phyloP scores from a whole-genome alignment of 2,888 invertebrate species.

The Chydorus sphaericus region DNA sequence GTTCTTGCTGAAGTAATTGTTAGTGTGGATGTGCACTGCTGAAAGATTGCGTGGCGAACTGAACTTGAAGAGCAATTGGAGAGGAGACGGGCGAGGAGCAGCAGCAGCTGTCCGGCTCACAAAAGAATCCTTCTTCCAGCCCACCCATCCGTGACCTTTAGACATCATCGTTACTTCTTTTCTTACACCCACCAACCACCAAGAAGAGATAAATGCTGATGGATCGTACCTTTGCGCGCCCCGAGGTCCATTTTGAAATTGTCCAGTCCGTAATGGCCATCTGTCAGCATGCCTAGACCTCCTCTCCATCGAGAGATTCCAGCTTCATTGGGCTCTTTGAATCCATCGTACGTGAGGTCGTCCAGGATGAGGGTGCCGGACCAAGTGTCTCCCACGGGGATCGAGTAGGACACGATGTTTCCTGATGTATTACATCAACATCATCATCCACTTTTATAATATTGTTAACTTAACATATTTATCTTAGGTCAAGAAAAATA shows the following conservation, averaged over 20 bases:
- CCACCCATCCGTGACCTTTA: constrained; percentile 64
- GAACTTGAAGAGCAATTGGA: constrained; percentile 70
- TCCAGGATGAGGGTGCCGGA: constrained; percentile 46
- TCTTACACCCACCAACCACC: constrained; percentile 22
- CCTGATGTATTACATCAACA: too few species aligned
- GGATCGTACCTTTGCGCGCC: constrained; percentile 29
- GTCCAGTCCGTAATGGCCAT: constrained; percentile 60
- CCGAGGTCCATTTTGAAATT: constrained; percentile 50
- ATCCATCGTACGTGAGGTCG: constrained; percentile 68
- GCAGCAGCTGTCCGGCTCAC: too few species aligned
- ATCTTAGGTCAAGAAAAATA: too few species aligned
- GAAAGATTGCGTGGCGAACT: constrained; percentile 57
- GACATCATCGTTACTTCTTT: constrained; percentile 22
- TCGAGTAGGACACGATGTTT: constrained; percentile 48
- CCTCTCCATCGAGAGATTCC: constrained; percentile 42
- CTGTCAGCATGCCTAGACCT: constrained; percentile 69
- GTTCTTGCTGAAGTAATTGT: constrained; percentile 64
- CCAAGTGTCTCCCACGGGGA: constrained; percentile 46
- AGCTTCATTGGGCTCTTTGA: constrained; percentile 33
- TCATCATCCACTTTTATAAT: too few species aligned
- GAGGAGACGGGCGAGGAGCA: constrained; percentile 39
- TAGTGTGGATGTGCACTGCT: constrained; percentile 53
- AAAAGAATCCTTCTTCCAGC: constrained; percentile 64
- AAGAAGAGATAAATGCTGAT: neutral
- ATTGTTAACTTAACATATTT: too few species aligned